Evolutionary conservation across 2,888 invertebrate species (phyloP), one percentile per base, ranked within the genome.

Genomic region (Drosophila eohydei): DNA sequence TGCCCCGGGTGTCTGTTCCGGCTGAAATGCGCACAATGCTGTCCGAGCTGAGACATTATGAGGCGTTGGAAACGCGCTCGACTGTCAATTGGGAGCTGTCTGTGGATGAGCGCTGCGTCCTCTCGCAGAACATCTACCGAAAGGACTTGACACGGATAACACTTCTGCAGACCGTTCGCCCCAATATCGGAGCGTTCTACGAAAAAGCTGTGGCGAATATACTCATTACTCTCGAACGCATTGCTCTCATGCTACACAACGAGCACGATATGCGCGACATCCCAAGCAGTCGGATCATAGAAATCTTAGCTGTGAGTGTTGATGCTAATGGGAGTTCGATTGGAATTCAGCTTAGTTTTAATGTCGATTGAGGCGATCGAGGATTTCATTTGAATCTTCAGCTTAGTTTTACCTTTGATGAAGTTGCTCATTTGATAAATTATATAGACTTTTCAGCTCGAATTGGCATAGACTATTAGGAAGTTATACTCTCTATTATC

Each of bases 81-180:
- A 71, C 62, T 2, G 44, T 87, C 0, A 83, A 82, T 44, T 92
- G 92, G 92, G 34, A 70, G 2, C 41, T 92, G 54, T 61, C 75
- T 0, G 72, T 91, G 11, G 52, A 92, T 40, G 91, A 92, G 36
- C 68, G 80, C 0, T 90, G 92, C 56, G 57, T 92, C 11, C 80
- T 92, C 5, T 57, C 66, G 0, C 92, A 92, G 64, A 69, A 88
- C 32, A 74, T 84, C 3, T 72, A 62, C 26, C 69, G 76, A 0
- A 32, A 44, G 32, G 81, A 92, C 71, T 34, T 80, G 3, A 92
- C 92, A 0, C 76, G 81, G 1, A 52, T 26, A 9, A 41, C 41
- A 0, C 58, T 92, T 0, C 30, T 62, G 4, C 38, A 63, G n/a
- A 59, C 50, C 6, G 12, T 69, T 0, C 73, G 77, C 21, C 73